Base-by-base conservation (phyloP, 2,888 invertebrate genomes). In the Perizoma flavofasciatum region DNA sequence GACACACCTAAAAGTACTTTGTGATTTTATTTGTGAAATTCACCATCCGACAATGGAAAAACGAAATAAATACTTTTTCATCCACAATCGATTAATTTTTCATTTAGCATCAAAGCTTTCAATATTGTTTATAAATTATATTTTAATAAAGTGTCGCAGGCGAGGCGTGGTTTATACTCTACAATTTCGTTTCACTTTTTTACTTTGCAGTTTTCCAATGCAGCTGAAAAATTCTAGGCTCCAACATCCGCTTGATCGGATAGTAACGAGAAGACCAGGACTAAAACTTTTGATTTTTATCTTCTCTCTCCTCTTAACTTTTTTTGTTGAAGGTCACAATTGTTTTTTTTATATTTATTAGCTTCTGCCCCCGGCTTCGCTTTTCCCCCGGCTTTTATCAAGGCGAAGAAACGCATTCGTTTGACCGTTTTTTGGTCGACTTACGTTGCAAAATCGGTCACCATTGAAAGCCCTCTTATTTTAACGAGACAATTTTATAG, bases 131-230 rank as follows among this genome's bases (percentile, higher is more conserved):
- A 22, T 55, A 58, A 65, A 68, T 63, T 46, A 60, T 62, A 56
- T 66, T 66, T 65, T 59, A 66, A 63, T 66, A 66, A 60, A 60
- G 61, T 50, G 66, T 59, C 57, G 50, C 59, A 55, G 57, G 49
- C 59, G 41, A 48, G 34, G 6, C 55, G 58, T 41, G 55, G 55
- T 55, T 49, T 39, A 43, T 44, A 51, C 40, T 51, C 46, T 22
- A 7, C 47, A 45, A 37, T 54, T 51, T 54, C 41, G 49, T 53
- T 61, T 49, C 37, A 7, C 6, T 49, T 61, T 52, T 49, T 50
- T 41, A 32, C 43, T 56, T 40, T 44, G 44, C 51, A 55, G 37
- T 54, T 58, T 57, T 39, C 40, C 11, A 47, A 33, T 49, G 51
- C 55, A 43, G n/a, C 37, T 6, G 47, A 45, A 48, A 51, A 60